These are phyloP conservation scores for Ondatra zibethicus DNA, from an alignment of 2,113 vertebrate genomes.

Conservation along the genomic window DNA sequence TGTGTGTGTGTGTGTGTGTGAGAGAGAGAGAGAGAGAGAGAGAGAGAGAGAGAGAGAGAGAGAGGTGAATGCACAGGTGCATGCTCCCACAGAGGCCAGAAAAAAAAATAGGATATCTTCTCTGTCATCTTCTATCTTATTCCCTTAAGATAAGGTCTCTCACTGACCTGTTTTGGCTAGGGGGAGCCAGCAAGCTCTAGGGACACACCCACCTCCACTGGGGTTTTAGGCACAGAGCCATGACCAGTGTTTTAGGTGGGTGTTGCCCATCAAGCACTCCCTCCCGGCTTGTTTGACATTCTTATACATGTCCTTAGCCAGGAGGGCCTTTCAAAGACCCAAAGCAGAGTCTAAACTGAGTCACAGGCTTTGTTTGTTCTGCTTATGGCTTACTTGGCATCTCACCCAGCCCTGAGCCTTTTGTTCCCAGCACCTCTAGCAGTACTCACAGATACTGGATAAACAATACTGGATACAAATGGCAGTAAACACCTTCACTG, in stretches of 20 bases:
- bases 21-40: no score
- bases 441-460: no score
- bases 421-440: accelerated
- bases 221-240: not conserved
- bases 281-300: not conserved
- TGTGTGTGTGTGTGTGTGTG: not conserved
- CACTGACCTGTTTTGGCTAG: not conserved
- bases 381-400: not conserved
- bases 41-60: no score
- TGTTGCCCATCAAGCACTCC: not conserved
- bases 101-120: not conserved
- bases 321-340: not conserved
- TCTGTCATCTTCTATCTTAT: not conserved
- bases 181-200: not conserved
- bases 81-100: not conserved
- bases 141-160: not conserved
- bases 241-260: no score
- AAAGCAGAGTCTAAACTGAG: not conserved
- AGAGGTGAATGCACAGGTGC: not conserved
- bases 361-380: accelerated
- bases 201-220: not conserved
- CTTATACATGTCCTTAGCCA: accelerated
- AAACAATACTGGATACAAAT: not conserved
- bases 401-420: not conserved
- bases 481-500: accelerated